Percentiles rank a stretch among this genome's conserved stretches.
phyloP scores from a whole-genome alignment of 2,113 vertebrate species.

The Scophthalmus maximus region DNA sequence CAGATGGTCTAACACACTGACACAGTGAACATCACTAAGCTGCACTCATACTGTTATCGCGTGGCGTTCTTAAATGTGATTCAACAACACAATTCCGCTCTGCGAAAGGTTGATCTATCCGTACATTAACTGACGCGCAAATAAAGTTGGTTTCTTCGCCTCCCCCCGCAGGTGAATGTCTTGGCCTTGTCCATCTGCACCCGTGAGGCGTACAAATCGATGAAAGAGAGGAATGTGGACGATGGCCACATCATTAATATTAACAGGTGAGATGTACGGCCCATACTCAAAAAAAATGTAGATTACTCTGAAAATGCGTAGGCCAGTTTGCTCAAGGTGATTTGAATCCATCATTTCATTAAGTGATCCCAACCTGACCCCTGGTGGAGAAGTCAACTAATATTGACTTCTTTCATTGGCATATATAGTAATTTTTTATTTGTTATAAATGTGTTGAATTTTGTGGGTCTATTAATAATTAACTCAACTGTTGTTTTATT shows the following conservation, averaged over 20 bases:
- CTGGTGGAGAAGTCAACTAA: conserved; percentile 5
- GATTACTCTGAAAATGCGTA: conserved; percentile 2
- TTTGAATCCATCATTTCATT: too few relatives aligned
- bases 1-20: conserved; percentile 40
- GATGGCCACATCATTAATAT: conserved; percentile 98
- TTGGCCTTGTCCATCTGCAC: conserved; percentile 96
- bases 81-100: background rate
- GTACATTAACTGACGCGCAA: too few relatives aligned
- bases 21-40: conserved; percentile 20
- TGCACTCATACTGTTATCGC: background rate
- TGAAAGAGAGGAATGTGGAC: conserved; percentile 93
- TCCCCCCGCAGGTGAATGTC: conserved; percentile 89
- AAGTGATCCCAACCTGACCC: conserved; percentile 20
- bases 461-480: too few relatives aligned
- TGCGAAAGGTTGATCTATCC: background rate
- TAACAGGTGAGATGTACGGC: conserved; percentile 85
- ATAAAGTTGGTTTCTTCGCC: background rate
- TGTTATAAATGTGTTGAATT: background rate
- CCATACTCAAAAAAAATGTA: background rate
- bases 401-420: background rate
- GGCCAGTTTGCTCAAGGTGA: conserved; percentile 11
- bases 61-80: background rate
- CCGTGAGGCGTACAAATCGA: conserved; percentile 93
- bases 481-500: too few relatives aligned
- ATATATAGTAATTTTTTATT: background rate